phyloP scores from a whole-genome alignment of 35 echinoderm and acorn worm genomes.

The Patiria miniata region DNA sequence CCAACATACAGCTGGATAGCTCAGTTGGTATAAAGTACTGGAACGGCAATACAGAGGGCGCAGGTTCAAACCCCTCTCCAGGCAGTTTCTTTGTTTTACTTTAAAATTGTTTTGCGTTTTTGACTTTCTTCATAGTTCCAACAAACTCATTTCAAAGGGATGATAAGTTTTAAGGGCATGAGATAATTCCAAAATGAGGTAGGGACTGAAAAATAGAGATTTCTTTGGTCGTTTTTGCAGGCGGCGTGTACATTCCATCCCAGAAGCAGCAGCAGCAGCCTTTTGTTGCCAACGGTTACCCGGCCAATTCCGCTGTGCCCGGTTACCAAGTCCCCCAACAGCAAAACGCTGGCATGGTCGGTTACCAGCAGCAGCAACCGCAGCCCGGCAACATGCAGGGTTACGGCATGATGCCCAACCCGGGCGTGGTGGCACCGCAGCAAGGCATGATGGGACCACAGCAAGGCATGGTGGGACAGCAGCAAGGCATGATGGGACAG shows the following conservation, averaged over 20 bases:
- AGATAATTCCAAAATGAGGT: no score
- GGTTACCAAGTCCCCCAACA: conserved; percentile 7
- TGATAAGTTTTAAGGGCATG: no score
- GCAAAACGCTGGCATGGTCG: conserved; percentile 12
- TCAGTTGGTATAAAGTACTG: no score
- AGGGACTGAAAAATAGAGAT: background rate
- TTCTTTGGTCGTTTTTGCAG: conserved; percentile 34
- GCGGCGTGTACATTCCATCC: conserved; percentile 87
- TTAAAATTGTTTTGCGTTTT: no score
- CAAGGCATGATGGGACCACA: conserved; percentile 59
- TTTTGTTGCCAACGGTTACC: conserved; percentile 30
- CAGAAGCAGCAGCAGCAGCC: conserved; percentile 60
- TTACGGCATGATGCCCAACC: background rate
- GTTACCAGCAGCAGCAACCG: conserved; percentile 23
- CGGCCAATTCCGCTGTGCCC: conserved; percentile 7
- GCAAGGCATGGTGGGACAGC: conserved; percentile 45
- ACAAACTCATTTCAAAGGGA: no score
- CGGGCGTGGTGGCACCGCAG: conserved; percentile 24
- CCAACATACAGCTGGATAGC: no score
- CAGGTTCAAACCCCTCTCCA: no score
- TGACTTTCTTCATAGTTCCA: no score
- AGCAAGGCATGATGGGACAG: conserved; percentile 31
- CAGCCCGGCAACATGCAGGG: conserved; percentile 51
- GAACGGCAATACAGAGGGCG: no score
- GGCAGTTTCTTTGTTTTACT: no score